Conservation (phyloP, 2,888 invertebrate genomes). For the Machimus atricapillus region DNA sequence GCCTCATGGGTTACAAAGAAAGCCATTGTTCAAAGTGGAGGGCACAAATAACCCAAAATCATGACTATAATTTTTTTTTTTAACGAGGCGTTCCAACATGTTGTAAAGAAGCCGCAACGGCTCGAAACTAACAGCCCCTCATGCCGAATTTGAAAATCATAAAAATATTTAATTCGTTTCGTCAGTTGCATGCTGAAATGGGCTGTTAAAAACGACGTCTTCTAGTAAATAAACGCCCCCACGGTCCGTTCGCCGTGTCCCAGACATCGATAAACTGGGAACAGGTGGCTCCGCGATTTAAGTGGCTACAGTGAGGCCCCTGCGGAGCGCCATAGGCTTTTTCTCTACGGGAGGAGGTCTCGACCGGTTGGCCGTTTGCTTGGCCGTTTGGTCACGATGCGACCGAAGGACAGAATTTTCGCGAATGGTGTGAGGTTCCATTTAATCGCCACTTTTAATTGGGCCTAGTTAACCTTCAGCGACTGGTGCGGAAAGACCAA, state of each 20-base stretch:
- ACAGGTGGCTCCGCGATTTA: constrained; percentile 19
- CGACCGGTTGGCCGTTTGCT: neutral
- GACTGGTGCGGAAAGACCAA: constrained; percentile 1
- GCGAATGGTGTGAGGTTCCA: constrained; percentile 40
- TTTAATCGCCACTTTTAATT: constrained; percentile 45
- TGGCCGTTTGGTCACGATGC: neutral
- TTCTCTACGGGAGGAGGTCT: neutral
- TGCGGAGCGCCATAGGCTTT: neutral
- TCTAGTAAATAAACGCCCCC: constrained; percentile 15
- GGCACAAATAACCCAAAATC: neutral
- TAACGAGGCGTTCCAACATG: neutral
- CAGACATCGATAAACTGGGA: constrained; percentile 14
- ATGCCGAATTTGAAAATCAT: neutral
- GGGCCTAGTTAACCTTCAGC: constrained; percentile 45
- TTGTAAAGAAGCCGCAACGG: neutral
- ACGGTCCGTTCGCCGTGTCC: neutral
- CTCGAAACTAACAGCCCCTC: neutral
- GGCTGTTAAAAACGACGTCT: neutral
- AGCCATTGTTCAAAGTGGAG: neutral
- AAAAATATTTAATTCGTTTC: neutral
- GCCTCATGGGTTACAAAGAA: neutral
- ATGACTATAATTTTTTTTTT: neutral
- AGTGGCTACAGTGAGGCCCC: neutral
- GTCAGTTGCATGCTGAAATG: neutral
- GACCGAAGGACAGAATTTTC: neutral